phyloP scores from a whole-genome alignment of 2,113 vertebrate genomes.

The Onychorhynchus coronatus region DNA sequence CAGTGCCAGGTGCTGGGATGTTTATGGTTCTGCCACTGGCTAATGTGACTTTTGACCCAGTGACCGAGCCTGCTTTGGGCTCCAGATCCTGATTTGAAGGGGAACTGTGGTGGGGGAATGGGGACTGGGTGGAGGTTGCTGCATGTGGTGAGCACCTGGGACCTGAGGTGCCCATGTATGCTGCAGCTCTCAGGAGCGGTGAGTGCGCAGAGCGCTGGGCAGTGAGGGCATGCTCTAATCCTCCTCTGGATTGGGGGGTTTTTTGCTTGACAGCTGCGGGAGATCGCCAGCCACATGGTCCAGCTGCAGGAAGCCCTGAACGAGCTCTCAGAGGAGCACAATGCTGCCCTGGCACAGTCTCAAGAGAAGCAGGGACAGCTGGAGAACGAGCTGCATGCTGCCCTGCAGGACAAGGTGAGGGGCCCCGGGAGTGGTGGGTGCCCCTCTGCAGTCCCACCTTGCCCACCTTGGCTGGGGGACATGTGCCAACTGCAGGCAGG shows the following conservation, averaged over 20 bases:
- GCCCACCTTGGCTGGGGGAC: background rate
- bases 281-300: slow-evolving; percentile 75
- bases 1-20: accelerated
- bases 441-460: background rate
- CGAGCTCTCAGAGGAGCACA: slow-evolving; percentile 77
- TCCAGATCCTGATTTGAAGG: background rate
- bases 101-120: background rate
- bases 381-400: slow-evolving; percentile 74
- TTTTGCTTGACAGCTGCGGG: slow-evolving; percentile 74
- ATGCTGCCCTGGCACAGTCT: slow-evolving; percentile 68
- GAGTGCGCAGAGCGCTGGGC: background rate
- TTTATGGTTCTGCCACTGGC: background rate
- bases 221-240: accelerated
- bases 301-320: slow-evolving; percentile 79
- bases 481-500: background rate
- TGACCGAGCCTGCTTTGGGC: background rate
- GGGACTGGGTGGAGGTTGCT: too few species aligned
- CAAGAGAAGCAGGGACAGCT: slow-evolving; percentile 65
- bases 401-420: slow-evolving; percentile 83
- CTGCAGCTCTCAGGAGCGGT: background rate
- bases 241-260: background rate
- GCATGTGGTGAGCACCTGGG: background rate
- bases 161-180: background rate
- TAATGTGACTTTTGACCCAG: background rate
- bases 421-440: background rate